phyloP scores from a whole-genome alignment of 2,888 invertebrate species.

The Brenthis daphne region DNA sequence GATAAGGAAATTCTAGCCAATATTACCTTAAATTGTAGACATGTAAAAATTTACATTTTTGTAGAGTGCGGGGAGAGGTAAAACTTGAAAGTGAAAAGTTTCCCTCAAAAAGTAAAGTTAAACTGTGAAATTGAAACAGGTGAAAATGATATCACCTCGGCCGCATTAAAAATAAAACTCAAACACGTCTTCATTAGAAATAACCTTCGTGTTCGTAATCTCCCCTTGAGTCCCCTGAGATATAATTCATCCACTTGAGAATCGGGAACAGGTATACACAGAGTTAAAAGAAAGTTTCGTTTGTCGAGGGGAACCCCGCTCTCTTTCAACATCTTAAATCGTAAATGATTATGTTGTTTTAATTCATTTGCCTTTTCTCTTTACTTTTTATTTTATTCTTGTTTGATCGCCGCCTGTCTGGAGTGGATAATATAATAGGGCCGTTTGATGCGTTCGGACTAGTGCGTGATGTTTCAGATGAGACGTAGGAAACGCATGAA shows the following conservation, averaged over 20 bases:
- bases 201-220: constrained; percentile 62
- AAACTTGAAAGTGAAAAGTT: constrained; percentile 38
- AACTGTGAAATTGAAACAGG: constrained; percentile 52
- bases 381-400: constrained; percentile 69
- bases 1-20: neutral
- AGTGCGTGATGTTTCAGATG: constrained; percentile 46
- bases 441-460: constrained; percentile 50
- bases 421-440: constrained; percentile 64
- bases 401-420: constrained; percentile 77
- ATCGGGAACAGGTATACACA: constrained; percentile 76
- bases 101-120: constrained; percentile 34
- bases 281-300: constrained; percentile 80
- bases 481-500: constrained; percentile 51
- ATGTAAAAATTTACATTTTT: constrained; percentile 2
- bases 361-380: constrained; percentile 78
- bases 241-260: constrained; percentile 80
- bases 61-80: constrained; percentile 14
- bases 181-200: constrained; percentile 75
- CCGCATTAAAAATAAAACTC: constrained; percentile 69
- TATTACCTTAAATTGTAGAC: neutral
- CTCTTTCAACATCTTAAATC: constrained; percentile 72
- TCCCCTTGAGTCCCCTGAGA: constrained; percentile 74
- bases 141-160: constrained; percentile 67
- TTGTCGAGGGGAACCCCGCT: constrained; percentile 72
- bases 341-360: constrained; percentile 81